Percentiles rank a stretch among this genome's conserved stretches.
Conservation (phyloP, 2,797 vertebrate genomes). For the Bovichtus variegatus region DNA sequence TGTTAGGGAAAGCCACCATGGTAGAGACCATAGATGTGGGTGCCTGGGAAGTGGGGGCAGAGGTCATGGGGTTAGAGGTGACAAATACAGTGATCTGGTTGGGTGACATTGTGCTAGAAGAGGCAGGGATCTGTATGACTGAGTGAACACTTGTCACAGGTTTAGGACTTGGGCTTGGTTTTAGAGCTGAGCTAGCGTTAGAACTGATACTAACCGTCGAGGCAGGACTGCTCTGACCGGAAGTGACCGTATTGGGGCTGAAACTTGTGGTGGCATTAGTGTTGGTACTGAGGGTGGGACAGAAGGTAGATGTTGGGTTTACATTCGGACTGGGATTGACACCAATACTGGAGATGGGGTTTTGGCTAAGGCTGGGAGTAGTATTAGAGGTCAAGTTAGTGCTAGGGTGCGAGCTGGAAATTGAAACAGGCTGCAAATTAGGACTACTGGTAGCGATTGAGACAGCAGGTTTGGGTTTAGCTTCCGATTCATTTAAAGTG, state of each 20-base stretch:
- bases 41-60: conserved; percentile 88
- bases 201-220: conserved; percentile 58
- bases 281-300: conserved; percentile 63
- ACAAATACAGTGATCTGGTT: conserved; percentile 98
- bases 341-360: conserved; percentile 48
- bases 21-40: conserved; percentile 90
- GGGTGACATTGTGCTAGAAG: conserved; percentile 88
- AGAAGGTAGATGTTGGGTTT: conserved; percentile 51
- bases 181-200: conserved; percentile 55
- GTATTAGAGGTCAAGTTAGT: conserved; percentile 63
- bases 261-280: conserved; percentile 66
- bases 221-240: conserved; percentile 57
- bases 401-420: conserved; percentile 53
- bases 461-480: conserved; percentile 71
- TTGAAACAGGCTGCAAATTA: conserved; percentile 60
- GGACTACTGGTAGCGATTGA: conserved; percentile 66
- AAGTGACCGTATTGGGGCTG: conserved; percentile 58
- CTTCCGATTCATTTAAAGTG: conserved; percentile 81
- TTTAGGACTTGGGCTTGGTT: conserved; percentile 77
- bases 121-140: conserved; percentile 90
- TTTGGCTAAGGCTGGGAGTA: conserved; percentile 63
- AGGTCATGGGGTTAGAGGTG: conserved; percentile 94
- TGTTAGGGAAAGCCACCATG: conserved; percentile 92
- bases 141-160: conserved; percentile 85
- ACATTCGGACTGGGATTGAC: conserved; percentile 61